Base-by-base conservation (phyloP, 2,888 invertebrate species). In the Cheilosia vulpina region DNA sequence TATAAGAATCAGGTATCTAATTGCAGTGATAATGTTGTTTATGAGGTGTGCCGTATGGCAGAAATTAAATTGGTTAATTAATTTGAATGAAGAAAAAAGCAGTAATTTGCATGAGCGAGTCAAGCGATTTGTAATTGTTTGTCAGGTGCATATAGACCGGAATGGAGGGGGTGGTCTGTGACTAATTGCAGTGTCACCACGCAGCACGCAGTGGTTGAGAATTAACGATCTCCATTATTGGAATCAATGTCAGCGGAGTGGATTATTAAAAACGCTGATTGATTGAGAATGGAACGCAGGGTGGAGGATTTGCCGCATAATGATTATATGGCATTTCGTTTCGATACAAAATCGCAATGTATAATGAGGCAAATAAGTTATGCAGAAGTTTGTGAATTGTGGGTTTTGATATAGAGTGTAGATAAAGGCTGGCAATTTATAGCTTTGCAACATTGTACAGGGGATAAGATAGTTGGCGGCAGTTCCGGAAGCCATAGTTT, bases 41-140 rank as follows among this genome's bases (percentile, higher is more conserved):
- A 85, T 81, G 81, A 81, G 85, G 85, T 85, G 85, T 77, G 85
- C 72, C 72, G 85, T 85, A 80, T 85, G 81, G 62, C 77, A 77
- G 81, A 76, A 68, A 81, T 76, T 81, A 81, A 81, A 77, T 85
- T 80, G 76, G 81, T 81, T 81, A 85, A 81, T 85, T 85, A 81
- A 85, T 85, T 85, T 85, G 76, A 77, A 62, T 72, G 43, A 34
- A 57, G 55, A 57, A 60, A 69, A 66, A 65, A 65, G 41, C 66
- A 66, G 76, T 68, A 24, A 85, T 85, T 76, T 81, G 63, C 85
- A 81, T 85, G 53, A 24, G 24, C n/a, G 55, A 60, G 73, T 68
- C 69, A 50, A 76, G 45, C 69, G 69, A 76, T 76, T 76, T 69
- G 63, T 76, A 68, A 63, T 66, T 34, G 31, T 45, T 75, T 76